Percentiles rank a stretch among this genome's conserved stretches.
These are phyloP conservation scores for Dioctria rufipes DNA, from an alignment of 2,888 invertebrate species.

Conservation along the genomic window DNA sequence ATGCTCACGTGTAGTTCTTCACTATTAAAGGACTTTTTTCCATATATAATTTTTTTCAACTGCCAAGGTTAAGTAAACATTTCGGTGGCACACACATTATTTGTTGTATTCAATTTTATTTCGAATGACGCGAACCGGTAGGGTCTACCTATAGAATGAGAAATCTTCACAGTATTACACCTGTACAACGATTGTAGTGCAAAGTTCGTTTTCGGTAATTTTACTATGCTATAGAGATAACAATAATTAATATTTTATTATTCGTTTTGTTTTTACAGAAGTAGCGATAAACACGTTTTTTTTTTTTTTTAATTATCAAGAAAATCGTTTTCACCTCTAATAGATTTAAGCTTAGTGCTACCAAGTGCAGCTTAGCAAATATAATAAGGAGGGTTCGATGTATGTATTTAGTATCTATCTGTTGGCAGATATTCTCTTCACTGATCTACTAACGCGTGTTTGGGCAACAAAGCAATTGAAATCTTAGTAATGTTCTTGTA, in stretches of 20 bases:
- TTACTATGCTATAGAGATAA: slow-evolving; percentile 19
- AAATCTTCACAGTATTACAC: slow-evolving; percentile 38
- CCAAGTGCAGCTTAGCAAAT: too few relatives aligned
- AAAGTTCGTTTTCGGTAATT: slow-evolving; percentile 34
- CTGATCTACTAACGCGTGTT: too few relatives aligned
- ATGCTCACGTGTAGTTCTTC: too few relatives aligned
- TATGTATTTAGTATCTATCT: too few relatives aligned
- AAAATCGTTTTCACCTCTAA: slow-evolving; percentile 37
- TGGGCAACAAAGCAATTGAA: too few relatives aligned
- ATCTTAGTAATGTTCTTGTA: too few relatives aligned
- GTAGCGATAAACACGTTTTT: slow-evolving; percentile 3
- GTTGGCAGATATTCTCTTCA: too few relatives aligned
- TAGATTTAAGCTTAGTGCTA: too few relatives aligned
- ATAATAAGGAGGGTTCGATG: too few relatives aligned
- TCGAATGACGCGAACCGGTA: slow-evolving; percentile 4
- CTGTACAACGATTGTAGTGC: slow-evolving; percentile 16
- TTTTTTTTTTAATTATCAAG: slow-evolving; percentile 8
- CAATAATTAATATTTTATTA: slow-evolving; percentile 12
- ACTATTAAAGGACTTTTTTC: too few relatives aligned
- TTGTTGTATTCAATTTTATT: background rate
- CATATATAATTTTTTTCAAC: too few relatives aligned
- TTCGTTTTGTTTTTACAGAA: background rate
- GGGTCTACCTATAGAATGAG: background rate
- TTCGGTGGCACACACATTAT: background rate
- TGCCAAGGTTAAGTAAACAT: too few relatives aligned